These are phyloP conservation scores for Eleginops maclovinus DNA, from an alignment of 2,113 vertebrate genomes.

Conservation along the genomic window DNA sequence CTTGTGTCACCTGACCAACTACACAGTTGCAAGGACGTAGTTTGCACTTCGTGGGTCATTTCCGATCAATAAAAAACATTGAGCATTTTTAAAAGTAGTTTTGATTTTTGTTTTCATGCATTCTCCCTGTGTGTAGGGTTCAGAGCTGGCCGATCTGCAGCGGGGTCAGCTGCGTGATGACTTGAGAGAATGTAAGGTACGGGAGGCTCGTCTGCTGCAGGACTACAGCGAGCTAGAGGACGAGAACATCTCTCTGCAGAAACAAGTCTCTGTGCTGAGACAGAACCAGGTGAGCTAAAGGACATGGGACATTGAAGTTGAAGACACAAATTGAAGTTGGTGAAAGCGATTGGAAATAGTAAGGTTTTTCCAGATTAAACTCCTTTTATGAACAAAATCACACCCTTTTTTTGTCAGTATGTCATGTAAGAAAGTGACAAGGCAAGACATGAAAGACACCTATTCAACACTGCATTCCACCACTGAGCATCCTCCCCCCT, in stretches of 20 bases:
- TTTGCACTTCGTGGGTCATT: not conserved
- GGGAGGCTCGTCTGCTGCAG: conserved; percentile 94
- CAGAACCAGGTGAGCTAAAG: conserved; percentile 90
- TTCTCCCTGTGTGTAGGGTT: conserved; percentile 80
- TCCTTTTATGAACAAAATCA: not conserved
- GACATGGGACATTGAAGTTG: too few species aligned
- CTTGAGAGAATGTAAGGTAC: conserved; percentile 96
- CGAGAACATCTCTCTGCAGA: conserved; percentile 98
- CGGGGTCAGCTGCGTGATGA: conserved; percentile 93
- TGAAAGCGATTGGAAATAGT: not conserved
- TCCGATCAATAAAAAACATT: not conserved
- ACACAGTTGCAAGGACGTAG: not conserved
- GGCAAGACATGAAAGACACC: not conserved
- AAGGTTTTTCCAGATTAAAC: not conserved
- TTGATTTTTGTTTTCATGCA: not conserved
- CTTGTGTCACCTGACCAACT: conserved; percentile 16
- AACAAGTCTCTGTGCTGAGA: conserved; percentile 95
- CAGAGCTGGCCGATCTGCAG: conserved; percentile 92
- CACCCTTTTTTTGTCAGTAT: too few species aligned
- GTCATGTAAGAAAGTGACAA: not conserved
- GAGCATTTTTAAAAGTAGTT: not conserved
- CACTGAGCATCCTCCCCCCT: too few species aligned
- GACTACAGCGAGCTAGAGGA: conserved; percentile 98
- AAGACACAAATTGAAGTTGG: not conserved
- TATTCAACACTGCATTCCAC: too few species aligned